These are phyloP conservation scores for Atta colombica DNA, from an alignment of 1,140 invertebrate genomes.

Conservation along the genomic window DNA sequence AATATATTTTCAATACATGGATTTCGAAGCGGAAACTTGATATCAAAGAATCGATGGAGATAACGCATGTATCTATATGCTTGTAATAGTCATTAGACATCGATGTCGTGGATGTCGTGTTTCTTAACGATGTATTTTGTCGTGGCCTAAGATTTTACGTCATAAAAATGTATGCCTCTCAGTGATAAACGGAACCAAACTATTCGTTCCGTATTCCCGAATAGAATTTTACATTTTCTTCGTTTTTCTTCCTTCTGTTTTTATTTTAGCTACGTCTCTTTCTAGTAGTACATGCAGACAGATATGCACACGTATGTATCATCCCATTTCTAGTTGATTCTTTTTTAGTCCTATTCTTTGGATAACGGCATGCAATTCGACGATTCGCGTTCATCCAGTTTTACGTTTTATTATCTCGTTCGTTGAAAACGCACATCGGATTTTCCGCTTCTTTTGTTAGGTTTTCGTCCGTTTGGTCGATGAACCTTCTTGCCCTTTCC, in stretches of 20 bases:
- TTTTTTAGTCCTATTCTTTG: constrained; percentile 48
- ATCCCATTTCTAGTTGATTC: constrained; percentile 14
- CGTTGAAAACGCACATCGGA: constrained; percentile 48
- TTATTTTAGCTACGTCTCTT: constrained; percentile 15
- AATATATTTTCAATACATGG: background rate
- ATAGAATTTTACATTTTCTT: constrained; percentile 23
- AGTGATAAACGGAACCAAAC: constrained; percentile 80
- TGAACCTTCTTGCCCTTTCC: constrained; percentile 47
- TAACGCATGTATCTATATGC: background rate
- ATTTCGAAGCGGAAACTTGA: background rate
- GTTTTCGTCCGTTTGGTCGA: constrained; percentile 51
- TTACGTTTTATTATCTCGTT: constrained; percentile 60
- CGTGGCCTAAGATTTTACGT: constrained; percentile 73
- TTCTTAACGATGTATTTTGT: constrained; percentile 74
- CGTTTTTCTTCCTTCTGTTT: constrained; percentile 15
- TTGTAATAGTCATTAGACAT: background rate
- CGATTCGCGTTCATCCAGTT: constrained; percentile 59
- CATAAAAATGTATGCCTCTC: constrained; percentile 80
- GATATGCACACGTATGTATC: constrained; percentile 9
- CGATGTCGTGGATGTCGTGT: constrained; percentile 54
- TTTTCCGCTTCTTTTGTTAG: constrained; percentile 53
- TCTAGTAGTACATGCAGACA: background rate
- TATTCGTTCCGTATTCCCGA: constrained; percentile 16
- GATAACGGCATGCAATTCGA: constrained; percentile 55
- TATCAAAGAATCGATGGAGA: background rate